Evolutionary conservation across 2,888 invertebrate genomes (phyloP), one percentile per base, ranked within the genome.

Genomic region (Pegoplata infirma): DNA sequence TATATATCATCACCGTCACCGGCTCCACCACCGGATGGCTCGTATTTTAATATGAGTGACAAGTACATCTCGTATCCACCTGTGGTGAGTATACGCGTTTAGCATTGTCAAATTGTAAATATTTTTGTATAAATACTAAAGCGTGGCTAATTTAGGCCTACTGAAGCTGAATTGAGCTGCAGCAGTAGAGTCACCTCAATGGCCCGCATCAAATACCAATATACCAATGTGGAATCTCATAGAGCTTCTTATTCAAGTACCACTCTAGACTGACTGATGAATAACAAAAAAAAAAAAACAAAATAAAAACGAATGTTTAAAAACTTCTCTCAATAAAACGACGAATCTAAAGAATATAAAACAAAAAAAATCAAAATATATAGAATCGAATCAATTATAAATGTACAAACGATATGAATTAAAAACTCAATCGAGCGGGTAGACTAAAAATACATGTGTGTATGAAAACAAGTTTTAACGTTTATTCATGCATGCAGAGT

Each of bases 1-100:
- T 88, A 88, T 76, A 88, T 88, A 72, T 88, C 88, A n/a, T 88
- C 88, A 36, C 88, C 88, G 0, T 88, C 88, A 14, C 88, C 88
- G 12, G 88, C 88, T 79, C 88, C 88, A 61, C 88, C 88, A 17
- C 88, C 88, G 19, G 88, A 88, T 77, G 88, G 88, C 44, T 88
- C 88, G 6, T 88, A 88, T 71, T 88, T 88, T 28, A 88, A 88
- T 73, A 88, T 88, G 88, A 88, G 88, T 80, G 88, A 88, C 82
- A 88, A 88, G 75, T 88, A 88, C 69, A 85, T 88, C 80, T 88
- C 88, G 76, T 88, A 88, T 85, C 88, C 88, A 61, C 88, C 88
- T 63, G 88, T 88, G 87, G 88, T 88, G 82, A 86, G 86, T 81
- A 79, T 79, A 79, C 79, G 79, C 75, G 79, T 79, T 79, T 75